Percentiles rank a stretch among this genome's conserved stretches.
These are phyloP conservation scores for Pachypanchax playfairii DNA, from an alignment of 2,113 vertebrate species.

Conservation along the genomic window DNA sequence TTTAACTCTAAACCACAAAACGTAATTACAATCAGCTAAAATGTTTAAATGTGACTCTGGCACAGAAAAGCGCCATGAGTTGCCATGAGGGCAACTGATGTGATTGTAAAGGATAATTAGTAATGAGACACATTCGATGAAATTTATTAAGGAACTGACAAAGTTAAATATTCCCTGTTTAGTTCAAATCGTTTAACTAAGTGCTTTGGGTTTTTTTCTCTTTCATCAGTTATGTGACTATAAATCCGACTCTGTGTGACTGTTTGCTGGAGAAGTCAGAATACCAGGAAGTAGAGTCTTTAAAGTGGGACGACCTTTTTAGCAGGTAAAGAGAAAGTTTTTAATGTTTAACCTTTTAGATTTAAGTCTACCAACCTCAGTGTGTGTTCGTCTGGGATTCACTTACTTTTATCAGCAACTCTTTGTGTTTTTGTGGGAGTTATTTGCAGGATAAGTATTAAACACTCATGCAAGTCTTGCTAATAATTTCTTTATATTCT, in stretches of 20 bases:
- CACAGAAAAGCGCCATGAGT: background rate
- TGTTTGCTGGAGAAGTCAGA: slow-evolving; percentile 91
- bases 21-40: slow-evolving; percentile 29
- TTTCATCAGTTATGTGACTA: slow-evolving; percentile 83
- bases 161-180: slow-evolving; percentile 6
- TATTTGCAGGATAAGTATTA: no score
- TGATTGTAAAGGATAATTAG: slow-evolving; percentile 6
- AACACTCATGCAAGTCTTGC: no score
- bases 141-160: background rate
- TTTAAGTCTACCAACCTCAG: no score
- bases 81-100: background rate
- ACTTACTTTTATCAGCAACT: background rate
- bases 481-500: background rate
- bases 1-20: slow-evolving; percentile 16
- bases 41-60: slow-evolving; percentile 44
- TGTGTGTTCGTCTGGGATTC: no score
- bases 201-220: background rate
- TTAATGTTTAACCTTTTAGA: no score
- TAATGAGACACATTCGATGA: background rate
- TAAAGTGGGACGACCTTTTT: slow-evolving; percentile 93
- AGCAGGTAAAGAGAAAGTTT: slow-evolving; percentile 80
- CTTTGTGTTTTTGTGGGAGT: background rate
- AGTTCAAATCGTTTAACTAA: background rate
- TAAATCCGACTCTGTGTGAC: slow-evolving; percentile 90
- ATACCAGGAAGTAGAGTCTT: slow-evolving; percentile 81